These are phyloP conservation scores for Otocyon megalotis DNA, from an alignment of 2,113 vertebrate genomes.

Conservation along the genomic window DNA sequence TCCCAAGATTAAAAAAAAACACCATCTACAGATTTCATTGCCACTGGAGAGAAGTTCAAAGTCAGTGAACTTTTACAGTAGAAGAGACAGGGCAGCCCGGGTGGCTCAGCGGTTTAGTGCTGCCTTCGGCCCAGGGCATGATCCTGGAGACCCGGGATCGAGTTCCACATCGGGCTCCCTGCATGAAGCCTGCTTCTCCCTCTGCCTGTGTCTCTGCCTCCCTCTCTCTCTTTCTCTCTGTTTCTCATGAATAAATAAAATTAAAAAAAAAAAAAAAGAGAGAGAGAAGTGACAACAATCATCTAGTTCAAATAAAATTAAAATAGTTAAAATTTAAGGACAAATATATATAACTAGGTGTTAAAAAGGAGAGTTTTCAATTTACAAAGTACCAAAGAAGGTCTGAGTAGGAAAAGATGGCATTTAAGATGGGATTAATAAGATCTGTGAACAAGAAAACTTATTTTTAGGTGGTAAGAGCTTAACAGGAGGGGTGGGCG, in stretches of 20 bases:
- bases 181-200: too few species aligned
- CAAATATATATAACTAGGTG: neutral
- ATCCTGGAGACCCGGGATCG: too few species aligned
- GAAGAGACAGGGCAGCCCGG: neutral
- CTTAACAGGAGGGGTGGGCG: neutral
- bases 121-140: too few species aligned
- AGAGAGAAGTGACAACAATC: neutral
- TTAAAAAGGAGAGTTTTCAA: neutral
- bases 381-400: neutral
- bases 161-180: too few species aligned
- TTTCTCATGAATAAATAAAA: too few species aligned
- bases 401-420: neutral
- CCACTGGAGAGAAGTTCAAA: conserved; percentile 11
- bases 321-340: neutral
- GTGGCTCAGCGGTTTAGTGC: too few species aligned
- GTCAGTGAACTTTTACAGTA: neutral
- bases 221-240: too few species aligned
- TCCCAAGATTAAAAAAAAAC: neutral
- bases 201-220: too few species aligned
- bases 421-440: neutral
- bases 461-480: neutral
- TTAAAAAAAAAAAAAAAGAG: neutral
- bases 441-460: conserved; percentile 28
- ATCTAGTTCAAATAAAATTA: conserved; percentile 1
- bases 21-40: neutral